Base-by-base conservation (phyloP, 2,113 vertebrate species). In the Regulus satrapa region DNA sequence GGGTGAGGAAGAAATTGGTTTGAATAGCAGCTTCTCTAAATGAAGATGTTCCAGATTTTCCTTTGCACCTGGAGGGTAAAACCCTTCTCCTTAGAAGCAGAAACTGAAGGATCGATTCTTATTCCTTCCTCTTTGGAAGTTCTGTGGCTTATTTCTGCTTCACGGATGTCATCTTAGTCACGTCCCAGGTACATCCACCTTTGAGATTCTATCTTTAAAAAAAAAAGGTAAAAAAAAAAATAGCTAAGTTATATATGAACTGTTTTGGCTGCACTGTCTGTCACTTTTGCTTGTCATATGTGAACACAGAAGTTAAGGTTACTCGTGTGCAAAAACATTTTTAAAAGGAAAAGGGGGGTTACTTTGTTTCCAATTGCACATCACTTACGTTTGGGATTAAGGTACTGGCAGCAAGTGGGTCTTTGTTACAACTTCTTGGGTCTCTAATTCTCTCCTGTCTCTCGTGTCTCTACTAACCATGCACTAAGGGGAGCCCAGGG, bases 1-100 rank as follows among this genome's bases (percentile, higher is more conserved):
- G 92, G 98, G 98, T 16, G 97, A 98, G 48, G 98, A 99, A 34
- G 98, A 99, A 69, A 98, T 98, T 94, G 97, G 97, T 97, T 97
- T 99, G 97, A 96, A 97, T 64, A 96, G 96, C 96, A 97, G 96
- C 81, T 98, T 98, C 93, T 97, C 96, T 89, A 98, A 97, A 92
- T 98, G 96, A 98, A 95, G 96, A 97, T 94, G 89, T 88, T 96
- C 85, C 89, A 87, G 81, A 92, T 85, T 94, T 79, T 85, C 62
- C 64, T 93, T 94, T 95, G 96, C 94, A 96, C 96, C 91, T 79
- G 81, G 89, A 93, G 89, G 94, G 94, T 96, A 81, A 93, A 89
- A 93, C 91, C 97, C 90, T 76, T 90, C 89, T 61, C 87, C 89
- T 77, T 88, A 96, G 96, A 97, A 94, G 95, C 96, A 94, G 96